phyloP scores from a whole-genome alignment of 2,888 invertebrate genomes.

The Gari tellinella region DNA sequence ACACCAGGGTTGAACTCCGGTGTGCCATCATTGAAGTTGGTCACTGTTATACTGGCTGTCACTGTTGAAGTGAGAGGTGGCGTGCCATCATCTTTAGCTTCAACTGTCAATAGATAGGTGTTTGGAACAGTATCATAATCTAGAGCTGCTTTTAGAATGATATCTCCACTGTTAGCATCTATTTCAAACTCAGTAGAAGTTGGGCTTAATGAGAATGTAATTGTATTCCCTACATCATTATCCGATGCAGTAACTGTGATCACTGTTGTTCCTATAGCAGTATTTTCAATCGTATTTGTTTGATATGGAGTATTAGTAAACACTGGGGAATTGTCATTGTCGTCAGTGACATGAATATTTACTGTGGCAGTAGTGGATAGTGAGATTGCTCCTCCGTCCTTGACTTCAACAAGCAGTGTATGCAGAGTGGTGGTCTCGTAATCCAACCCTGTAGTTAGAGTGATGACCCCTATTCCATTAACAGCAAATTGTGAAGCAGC shows the following conservation, averaged over 20 bases:
- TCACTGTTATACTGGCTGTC: constrained; percentile 68
- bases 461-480: constrained; percentile 58
- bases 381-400: constrained; percentile 63
- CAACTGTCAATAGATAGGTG: constrained; percentile 45
- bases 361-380: constrained; percentile 64
- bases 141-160: constrained; percentile 49
- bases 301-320: constrained; percentile 63
- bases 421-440: constrained; percentile 66
- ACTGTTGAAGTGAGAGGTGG: constrained; percentile 55
- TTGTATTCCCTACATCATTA: constrained; percentile 58
- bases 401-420: constrained; percentile 64
- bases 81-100: constrained; percentile 59
- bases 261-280: constrained; percentile 51
- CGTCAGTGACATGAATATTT: constrained; percentile 64
- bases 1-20: constrained; percentile 72
- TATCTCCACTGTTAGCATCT: constrained; percentile 56
- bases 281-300: constrained; percentile 57
- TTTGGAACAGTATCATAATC: constrained; percentile 57
- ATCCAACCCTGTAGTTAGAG: constrained; percentile 62
- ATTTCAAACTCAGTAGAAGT: constrained; percentile 57
- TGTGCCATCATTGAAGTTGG: constrained; percentile 75
- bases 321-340: constrained; percentile 74
- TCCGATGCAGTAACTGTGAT: constrained; percentile 66
- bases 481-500: constrained; percentile 54
- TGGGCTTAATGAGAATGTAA: constrained; percentile 63